phyloP scores from a whole-genome alignment of 2,113 vertebrate genomes.

The Macaca mulatta region DNA sequence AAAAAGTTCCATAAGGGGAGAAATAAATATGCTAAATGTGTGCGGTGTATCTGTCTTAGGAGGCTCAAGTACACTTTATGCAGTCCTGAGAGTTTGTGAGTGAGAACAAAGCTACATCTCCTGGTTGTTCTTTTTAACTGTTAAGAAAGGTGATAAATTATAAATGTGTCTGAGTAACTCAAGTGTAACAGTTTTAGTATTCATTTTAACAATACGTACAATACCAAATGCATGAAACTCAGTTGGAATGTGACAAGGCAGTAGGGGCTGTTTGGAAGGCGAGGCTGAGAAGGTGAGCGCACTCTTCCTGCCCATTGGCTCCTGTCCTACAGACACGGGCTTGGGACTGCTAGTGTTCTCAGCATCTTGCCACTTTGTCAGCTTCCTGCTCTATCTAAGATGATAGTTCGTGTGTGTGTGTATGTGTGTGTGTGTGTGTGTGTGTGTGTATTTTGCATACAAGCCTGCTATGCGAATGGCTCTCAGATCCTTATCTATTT shows the following conservation, averaged over 20 bases:
- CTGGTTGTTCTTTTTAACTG: slow-evolving; percentile 63
- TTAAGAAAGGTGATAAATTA: slow-evolving; percentile 73
- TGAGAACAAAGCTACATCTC: slow-evolving; percentile 40
- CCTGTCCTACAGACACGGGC: rapidly evolving
- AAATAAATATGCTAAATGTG: slow-evolving; percentile 76
- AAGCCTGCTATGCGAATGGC: background rate
- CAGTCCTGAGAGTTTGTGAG: slow-evolving; percentile 43
- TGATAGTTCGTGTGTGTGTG: background rate
- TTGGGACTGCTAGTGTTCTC: background rate
- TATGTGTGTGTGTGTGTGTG: no score
- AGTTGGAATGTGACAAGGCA: slow-evolving; percentile 24
- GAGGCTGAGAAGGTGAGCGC: slow-evolving; percentile 33
- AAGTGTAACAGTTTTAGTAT: slow-evolving; percentile 74
- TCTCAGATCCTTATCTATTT: background rate
- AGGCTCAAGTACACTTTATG: slow-evolving; percentile 43
- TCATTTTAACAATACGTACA: slow-evolving; percentile 69
- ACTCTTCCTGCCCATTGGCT: background rate
- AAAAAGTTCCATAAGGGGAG: slow-evolving; percentile 68
- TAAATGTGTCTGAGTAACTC: slow-evolving; percentile 59
- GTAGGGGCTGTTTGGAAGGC: background rate
- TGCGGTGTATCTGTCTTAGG: slow-evolving; percentile 62
- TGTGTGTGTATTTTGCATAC: background rate
- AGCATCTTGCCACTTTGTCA: no score
- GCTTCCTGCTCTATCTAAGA: background rate
- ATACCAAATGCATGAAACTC: slow-evolving; percentile 23